Percentiles rank a stretch among this genome's conserved stretches.
Evolutionary conservation across 2,888 invertebrate species (phyloP).

Genomic region (Agonum fuliginosum): DNA sequence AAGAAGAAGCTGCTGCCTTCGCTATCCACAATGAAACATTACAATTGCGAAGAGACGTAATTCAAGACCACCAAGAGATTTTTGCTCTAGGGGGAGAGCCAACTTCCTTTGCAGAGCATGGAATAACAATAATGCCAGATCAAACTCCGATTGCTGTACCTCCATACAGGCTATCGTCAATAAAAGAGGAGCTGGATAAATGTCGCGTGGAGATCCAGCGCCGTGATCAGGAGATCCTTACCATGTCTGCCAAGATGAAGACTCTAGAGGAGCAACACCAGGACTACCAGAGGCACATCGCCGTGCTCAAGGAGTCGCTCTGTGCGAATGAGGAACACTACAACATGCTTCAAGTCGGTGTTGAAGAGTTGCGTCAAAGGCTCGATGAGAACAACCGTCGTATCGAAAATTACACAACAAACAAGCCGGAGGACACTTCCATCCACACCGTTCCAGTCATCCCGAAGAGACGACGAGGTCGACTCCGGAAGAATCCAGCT

Average conservation of each 20-base stretch:
- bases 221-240: no score
- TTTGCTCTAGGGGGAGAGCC: slow-evolving; percentile 26
- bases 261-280: no score
- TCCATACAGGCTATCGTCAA: neutral
- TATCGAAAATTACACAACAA: no score
- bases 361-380: no score
- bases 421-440: no score
- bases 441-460: slow-evolving; percentile 66
- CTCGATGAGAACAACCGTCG: no score
- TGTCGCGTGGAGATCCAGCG: no score
- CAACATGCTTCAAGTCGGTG: no score
- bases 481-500: neutral
- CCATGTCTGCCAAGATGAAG: no score
- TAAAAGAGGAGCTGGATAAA: slow-evolving; percentile 6
- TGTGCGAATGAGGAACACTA: no score
- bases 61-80: neutral
- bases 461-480: neutral
- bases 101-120: slow-evolving; percentile 9
- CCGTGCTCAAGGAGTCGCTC: no score
- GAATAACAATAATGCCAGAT: neutral
- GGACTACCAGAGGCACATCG: no score
- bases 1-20: neutral
- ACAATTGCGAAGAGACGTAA: neutral
- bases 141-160: neutral
- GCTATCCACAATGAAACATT: neutral